Evolutionary conservation across 2,113 vertebrate species (phyloP).

Genomic region (Hippocampus mohnikei): DNA sequence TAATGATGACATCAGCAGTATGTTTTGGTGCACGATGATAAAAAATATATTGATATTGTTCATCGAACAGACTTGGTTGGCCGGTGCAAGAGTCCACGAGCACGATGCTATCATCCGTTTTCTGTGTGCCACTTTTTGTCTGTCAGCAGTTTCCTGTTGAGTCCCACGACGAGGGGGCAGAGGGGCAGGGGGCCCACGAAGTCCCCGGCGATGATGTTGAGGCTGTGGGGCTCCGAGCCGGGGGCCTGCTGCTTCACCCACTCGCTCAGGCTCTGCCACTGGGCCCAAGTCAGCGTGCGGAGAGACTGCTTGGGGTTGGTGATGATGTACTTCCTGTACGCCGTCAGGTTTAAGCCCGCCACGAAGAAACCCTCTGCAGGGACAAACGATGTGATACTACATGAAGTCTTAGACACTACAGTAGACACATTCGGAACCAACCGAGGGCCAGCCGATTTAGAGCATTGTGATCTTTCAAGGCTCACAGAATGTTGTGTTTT

Average conservation of each 20-base stretch:
- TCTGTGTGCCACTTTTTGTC: neutral
- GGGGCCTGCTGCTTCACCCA: conserved; percentile 83
- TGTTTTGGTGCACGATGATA: neutral
- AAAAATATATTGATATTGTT: neutral
- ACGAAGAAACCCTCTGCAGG: conserved; percentile 83
- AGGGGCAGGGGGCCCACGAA: conserved; percentile 77
- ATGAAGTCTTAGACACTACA: too few relatives aligned
- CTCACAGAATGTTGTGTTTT: too few relatives aligned
- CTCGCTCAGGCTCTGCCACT: conserved; percentile 66
- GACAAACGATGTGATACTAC: neutral
- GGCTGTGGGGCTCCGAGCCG: conserved; percentile 62
- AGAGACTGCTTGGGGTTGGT: conserved; percentile 72
- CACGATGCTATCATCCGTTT: neutral
- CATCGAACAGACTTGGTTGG: neutral
- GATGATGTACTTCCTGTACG: conserved; percentile 71
- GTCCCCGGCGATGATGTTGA: conserved; percentile 90
- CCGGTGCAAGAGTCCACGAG: neutral
- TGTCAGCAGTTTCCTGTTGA: conserved; percentile 76
- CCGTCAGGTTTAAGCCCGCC: conserved; percentile 84
- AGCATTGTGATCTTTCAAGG: too few relatives aligned
- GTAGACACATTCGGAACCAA: too few relatives aligned
- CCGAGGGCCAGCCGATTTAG: too few relatives aligned
- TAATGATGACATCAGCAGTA: neutral
- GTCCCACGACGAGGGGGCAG: conserved; percentile 75
- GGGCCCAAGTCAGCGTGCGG: conserved; percentile 70